phyloP scores from a whole-genome alignment of 2,113 vertebrate genomes.

The Tringa solitaria region DNA sequence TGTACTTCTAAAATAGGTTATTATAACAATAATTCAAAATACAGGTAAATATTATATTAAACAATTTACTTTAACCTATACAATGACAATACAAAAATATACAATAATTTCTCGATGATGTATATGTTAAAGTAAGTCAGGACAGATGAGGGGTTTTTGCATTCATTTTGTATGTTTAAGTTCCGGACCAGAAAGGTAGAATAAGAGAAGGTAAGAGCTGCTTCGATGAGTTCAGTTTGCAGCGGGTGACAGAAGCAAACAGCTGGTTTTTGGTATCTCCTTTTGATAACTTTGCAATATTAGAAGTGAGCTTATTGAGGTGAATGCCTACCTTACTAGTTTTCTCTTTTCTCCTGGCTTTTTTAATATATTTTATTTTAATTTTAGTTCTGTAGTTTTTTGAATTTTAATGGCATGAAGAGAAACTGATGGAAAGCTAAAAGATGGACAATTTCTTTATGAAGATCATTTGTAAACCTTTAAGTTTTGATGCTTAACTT shows the following conservation, averaged over 20 bases:
- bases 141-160: not conserved
- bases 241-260: not conserved
- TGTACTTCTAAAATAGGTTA: not conserved
- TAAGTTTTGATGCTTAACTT: not conserved
- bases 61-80: not conserved
- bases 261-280: not conserved
- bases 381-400: not conserved
- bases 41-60: not conserved
- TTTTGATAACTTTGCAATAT: not conserved
- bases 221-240: not conserved
- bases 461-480: not conserved
- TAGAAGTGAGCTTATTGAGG: not conserved
- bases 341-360: not conserved
- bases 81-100: not conserved
- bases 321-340: not conserved
- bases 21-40: not conserved
- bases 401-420: not conserved
- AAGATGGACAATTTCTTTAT: not conserved
- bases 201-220: not conserved
- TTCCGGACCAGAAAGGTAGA: not conserved
- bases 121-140: not conserved
- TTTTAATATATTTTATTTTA: not conserved
- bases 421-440: not conserved
- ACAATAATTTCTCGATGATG: not conserved
- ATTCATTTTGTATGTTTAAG: accelerated